Conservation (phyloP, 2,888 invertebrate species). For the Acleris emargana region DNA sequence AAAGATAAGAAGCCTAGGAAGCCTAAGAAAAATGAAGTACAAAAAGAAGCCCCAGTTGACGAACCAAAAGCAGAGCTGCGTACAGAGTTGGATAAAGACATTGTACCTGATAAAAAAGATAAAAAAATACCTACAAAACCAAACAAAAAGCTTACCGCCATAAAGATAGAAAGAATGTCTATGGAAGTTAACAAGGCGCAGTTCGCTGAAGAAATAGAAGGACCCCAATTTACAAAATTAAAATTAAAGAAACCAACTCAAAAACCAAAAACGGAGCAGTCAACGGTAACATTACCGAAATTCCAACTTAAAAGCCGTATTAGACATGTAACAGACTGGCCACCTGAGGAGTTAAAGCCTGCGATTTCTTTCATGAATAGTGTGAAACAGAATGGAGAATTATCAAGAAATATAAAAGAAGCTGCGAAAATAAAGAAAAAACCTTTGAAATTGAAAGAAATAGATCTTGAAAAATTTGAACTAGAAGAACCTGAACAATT, state of each 20-base stretch:
- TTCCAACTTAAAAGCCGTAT: constrained; percentile 89
- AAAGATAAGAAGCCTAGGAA: constrained; percentile 36
- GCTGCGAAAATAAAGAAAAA: constrained; percentile 85
- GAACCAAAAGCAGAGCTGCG: neutral
- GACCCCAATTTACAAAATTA: constrained; percentile 86
- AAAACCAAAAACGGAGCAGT: constrained; percentile 74
- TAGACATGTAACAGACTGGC: constrained; percentile 84
- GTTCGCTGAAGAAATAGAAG: constrained; percentile 82
- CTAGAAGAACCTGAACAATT: constrained; percentile 78
- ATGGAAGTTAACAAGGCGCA: constrained; percentile 84
- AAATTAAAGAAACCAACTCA: constrained; percentile 86
- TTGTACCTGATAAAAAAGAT: constrained; percentile 50
- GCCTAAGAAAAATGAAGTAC: constrained; percentile 24
- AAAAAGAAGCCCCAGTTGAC: neutral
- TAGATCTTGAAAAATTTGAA: constrained; percentile 75
- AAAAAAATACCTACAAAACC: constrained; percentile 38
- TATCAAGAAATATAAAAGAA: constrained; percentile 88
- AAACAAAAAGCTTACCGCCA: constrained; percentile 67
- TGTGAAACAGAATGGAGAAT: constrained; percentile 84
- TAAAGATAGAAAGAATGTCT: constrained; percentile 85
- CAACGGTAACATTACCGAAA: constrained; percentile 82
- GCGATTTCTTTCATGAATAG: constrained; percentile 81
- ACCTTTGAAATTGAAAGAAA: constrained; percentile 77
- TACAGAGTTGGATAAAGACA: constrained; percentile 39
- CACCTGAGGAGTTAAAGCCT: constrained; percentile 82